Conservation (phyloP, 2,113 vertebrate species). For the Bagarius yarrelli region DNA sequence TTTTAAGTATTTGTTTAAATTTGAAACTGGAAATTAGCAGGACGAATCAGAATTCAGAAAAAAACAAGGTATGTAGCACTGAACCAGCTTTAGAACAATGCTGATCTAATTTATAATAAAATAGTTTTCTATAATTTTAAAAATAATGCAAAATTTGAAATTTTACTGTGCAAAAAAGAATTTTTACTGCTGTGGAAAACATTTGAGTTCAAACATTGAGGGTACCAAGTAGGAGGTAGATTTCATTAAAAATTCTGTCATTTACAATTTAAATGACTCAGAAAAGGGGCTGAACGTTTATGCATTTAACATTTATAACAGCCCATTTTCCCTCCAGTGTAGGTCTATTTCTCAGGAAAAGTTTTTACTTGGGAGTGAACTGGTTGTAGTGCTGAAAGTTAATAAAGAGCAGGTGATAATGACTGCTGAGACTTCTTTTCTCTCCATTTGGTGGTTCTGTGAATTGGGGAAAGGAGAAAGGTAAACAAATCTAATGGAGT, state of each 20-base stretch:
- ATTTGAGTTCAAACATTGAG: not conserved
- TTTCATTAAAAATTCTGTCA: not conserved
- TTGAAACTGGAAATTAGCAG: not conserved
- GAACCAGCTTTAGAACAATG: not conserved
- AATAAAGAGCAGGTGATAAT: constrained; percentile 53
- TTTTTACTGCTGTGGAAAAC: too few relatives aligned
- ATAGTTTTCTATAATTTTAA: too few relatives aligned
- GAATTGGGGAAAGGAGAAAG: constrained; percentile 6
- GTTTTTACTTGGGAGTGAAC: not conserved
- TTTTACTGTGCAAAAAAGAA: too few relatives aligned
- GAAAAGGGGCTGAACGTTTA: not conserved
- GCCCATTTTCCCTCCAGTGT: too few relatives aligned
- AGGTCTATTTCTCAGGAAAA: too few relatives aligned
- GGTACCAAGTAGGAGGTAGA: not conserved
- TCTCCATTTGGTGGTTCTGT: constrained; percentile 47
- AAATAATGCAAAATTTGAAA: too few relatives aligned
- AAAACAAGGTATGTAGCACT: not conserved
- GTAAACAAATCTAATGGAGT: constrained; percentile 14
- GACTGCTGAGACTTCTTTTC: not conserved
- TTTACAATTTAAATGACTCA: not conserved
- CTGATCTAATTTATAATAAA: too few relatives aligned
- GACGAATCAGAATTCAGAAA: not conserved
- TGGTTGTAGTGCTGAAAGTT: constrained; percentile 15
- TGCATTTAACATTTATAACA: too few relatives aligned
- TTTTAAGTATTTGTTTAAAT: not conserved